Evolutionary conservation across 2,797 vertebrate species (phyloP).

Genomic region (Nyctalus aviator): DNA sequence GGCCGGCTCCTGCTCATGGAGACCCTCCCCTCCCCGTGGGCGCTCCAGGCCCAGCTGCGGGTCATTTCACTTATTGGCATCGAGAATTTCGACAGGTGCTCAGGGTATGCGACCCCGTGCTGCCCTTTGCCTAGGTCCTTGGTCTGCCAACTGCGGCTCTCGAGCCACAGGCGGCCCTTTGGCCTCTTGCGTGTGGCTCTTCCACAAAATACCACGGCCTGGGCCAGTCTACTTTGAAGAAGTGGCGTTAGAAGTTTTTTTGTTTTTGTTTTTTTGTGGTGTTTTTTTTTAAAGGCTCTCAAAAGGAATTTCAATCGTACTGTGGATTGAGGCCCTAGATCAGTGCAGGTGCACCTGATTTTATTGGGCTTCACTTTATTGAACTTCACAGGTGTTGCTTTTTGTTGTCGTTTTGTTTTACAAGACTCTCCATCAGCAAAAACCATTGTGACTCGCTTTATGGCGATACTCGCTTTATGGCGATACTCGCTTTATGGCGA

Average conservation of each 20-base stretch:
- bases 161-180: no score
- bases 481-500: not conserved
- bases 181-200: no score
- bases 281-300: no score
- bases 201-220: no score
- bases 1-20: not conserved
- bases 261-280: no score
- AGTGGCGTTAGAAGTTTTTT: no score
- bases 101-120: not conserved
- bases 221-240: no score
- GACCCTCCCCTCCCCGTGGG: rapidly evolving
- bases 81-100: not conserved
- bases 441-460: not conserved
- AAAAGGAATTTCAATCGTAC: no score
- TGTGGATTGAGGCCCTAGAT: no score
- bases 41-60: not conserved
- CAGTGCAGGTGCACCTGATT: not conserved
- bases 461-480: not conserved
- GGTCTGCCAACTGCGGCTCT: no score
- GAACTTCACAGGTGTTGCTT: not conserved
- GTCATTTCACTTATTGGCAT: not conserved
- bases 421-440: not conserved
- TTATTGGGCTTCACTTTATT: not conserved
- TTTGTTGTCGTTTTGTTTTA: not conserved
- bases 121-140: not conserved